phyloP scores from a whole-genome alignment of 2,888 invertebrate species.

The Eumacrocentrus americanus region DNA sequence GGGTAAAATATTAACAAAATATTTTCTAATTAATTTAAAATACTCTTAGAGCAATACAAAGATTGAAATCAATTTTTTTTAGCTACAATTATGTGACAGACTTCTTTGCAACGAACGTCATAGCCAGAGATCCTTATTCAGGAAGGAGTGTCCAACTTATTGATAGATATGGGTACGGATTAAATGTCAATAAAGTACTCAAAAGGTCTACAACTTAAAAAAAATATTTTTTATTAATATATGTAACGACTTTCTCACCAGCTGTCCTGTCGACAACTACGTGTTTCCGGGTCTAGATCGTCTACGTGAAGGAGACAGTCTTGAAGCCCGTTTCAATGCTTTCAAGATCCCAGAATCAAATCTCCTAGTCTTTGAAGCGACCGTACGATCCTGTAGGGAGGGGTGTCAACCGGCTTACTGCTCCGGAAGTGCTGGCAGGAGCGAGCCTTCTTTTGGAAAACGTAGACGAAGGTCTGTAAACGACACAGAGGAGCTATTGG shows the following conservation, averaged over 20 bases:
- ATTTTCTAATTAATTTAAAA: not conserved
- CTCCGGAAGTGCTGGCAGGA: constrained; percentile 76
- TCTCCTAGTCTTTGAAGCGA: constrained; percentile 91
- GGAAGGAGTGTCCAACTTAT: constrained; percentile 89
- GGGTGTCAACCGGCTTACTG: constrained; percentile 92
- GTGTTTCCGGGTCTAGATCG: constrained; percentile 91
- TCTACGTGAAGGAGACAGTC: constrained; percentile 81
- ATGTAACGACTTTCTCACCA: constrained; percentile 55
- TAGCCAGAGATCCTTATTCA: constrained; percentile 90
- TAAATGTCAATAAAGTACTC: not conserved
- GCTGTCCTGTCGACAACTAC: constrained; percentile 89
- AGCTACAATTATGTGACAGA: constrained; percentile 83
- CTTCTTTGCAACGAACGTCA: constrained; percentile 91
- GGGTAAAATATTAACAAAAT: constrained; percentile 61
- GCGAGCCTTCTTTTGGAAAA: constrained; percentile 82
- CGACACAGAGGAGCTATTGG: constrained; percentile 47
- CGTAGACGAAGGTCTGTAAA: constrained; percentile 69
- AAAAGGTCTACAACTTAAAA: not conserved
- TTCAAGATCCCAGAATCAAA: constrained; percentile 95
- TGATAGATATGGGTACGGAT: constrained; percentile 81
- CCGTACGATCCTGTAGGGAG: constrained; percentile 85
- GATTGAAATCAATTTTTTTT: not conserved
- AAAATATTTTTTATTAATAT: constrained; percentile 5
- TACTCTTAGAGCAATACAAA: too few relatives aligned
- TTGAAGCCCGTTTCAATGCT: constrained; percentile 91